phyloP scores from a whole-genome alignment of 2,888 invertebrate genomes.

The Eristalis intricaria region DNA sequence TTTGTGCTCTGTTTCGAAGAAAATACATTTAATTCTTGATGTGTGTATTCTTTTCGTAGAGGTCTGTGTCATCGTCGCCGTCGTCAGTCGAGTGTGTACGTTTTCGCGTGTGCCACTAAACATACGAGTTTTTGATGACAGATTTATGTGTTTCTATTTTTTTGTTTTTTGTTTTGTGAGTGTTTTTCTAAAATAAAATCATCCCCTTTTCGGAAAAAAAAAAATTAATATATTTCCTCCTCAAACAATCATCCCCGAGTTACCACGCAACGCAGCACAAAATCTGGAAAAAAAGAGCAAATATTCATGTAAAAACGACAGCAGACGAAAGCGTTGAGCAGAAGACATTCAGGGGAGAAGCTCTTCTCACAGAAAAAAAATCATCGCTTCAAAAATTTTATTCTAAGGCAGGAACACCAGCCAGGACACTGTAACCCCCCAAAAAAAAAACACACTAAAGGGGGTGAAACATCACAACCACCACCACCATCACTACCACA shows the following conservation, averaged over 20 bases:
- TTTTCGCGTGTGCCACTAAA: conserved; percentile 32
- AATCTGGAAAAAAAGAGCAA: conserved; percentile 22
- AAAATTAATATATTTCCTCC: conserved; percentile 16
- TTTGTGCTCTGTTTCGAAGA: conserved; percentile 10
- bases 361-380: background rate
- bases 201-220: conserved; percentile 27
- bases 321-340: conserved; percentile 16
- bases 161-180: conserved; percentile 20
- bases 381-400: conserved; percentile 39
- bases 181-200: conserved; percentile 18
- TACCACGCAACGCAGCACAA: conserved; percentile 57
- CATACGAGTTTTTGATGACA: conserved; percentile 22
- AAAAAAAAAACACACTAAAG: background rate
- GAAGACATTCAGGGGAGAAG: conserved; percentile 3
- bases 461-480: conserved; percentile 12
- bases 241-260: conserved; percentile 50
- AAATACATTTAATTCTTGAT: background rate
- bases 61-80: conserved; percentile 30
- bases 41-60: conserved; percentile 9
- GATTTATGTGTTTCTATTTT: background rate
- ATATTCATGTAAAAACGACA: conserved; percentile 21
- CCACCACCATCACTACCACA: background rate
- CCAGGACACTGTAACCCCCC: conserved; percentile 26
- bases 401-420: conserved; percentile 19
- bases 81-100: conserved; percentile 14